These are phyloP conservation scores for Solenopsis invicta DNA, from an alignment of 1,140 invertebrate species.

Conservation along the genomic window DNA sequence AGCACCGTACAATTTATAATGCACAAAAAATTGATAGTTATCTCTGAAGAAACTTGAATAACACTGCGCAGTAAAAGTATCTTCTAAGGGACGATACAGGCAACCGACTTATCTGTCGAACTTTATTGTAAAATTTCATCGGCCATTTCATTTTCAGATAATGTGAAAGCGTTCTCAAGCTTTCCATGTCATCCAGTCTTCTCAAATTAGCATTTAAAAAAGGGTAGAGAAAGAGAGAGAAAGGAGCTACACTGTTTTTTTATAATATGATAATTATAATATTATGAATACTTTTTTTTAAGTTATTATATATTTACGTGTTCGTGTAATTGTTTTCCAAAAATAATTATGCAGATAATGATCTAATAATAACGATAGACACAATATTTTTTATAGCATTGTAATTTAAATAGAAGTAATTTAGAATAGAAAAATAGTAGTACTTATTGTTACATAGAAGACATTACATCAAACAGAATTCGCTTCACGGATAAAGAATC, in stretches of 20 bases:
- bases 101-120: constrained; percentile 46
- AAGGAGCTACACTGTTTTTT: neutral
- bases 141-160: constrained; percentile 14
- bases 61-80: neutral
- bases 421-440: neutral
- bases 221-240: neutral
- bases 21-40: constrained; percentile 31
- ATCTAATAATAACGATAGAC: neutral
- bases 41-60: neutral
- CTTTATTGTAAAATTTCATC: constrained; percentile 39
- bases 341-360: neutral
- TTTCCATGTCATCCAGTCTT: neutral
- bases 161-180: neutral
- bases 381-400: neutral
- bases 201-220: neutral
- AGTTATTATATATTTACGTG: neutral
- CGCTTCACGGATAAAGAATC: neutral
- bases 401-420: constrained; percentile 1
- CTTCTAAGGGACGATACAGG: constrained; percentile 8
- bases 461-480: neutral
- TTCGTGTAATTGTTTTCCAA: neutral
- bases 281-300: neutral
- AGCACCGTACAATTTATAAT: neutral
- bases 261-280: constrained; percentile 2
- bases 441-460: neutral